Base-by-base conservation (phyloP, 2,888 invertebrate species). In the Eilema caniola region DNA sequence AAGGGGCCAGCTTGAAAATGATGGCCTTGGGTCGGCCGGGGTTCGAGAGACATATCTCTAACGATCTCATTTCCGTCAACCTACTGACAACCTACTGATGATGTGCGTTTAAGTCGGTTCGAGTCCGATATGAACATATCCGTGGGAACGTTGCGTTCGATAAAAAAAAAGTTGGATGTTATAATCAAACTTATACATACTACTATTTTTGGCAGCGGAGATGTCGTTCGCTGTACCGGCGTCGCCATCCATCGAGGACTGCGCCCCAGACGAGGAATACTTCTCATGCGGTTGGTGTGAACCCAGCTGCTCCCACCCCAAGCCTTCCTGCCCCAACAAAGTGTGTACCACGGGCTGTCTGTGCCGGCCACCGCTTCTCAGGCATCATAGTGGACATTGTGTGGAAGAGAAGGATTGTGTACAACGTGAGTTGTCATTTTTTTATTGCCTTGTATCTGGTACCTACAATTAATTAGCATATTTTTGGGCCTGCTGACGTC, bases 221-320 rank as follows among this genome's bases (percentile, higher is more conserved):
- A 66, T 66, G 47, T 31, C 57, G 14, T 69, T 72, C 23, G 69
- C 53, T 16, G 31, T 57, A 8, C 31, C 66, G 4, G 68, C 47
- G 4, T 57, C 75, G 4, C 86, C 83, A 0, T 77, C 89, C 0
- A 83, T 92, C 28, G 92, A 93, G 56, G 93, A 93, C 83, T 94
- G 93, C 70, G 85, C 83, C 0, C 78, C 88, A 0, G 89, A 92
- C 37, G 94, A 94, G 76, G 91, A 89, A 75, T 94, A 85, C 79
- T 85, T 89, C 24, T 82, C 86, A 0, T 94, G 94, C 68, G 94
- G 93, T 0, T 92, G 90, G 90, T 94, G 94, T 68, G 93, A 94
- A 79, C 89, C 90, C 0, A 92, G 88, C 77, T 94, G 94, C 67
- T 89, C 86, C 10, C 84, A 88, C 20, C 93, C 90, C 0, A 16